Evolutionary conservation across 2,888 invertebrate genomes (phyloP), one percentile per base, ranked within the genome.

Genomic region (Philonicus albiceps): DNA sequence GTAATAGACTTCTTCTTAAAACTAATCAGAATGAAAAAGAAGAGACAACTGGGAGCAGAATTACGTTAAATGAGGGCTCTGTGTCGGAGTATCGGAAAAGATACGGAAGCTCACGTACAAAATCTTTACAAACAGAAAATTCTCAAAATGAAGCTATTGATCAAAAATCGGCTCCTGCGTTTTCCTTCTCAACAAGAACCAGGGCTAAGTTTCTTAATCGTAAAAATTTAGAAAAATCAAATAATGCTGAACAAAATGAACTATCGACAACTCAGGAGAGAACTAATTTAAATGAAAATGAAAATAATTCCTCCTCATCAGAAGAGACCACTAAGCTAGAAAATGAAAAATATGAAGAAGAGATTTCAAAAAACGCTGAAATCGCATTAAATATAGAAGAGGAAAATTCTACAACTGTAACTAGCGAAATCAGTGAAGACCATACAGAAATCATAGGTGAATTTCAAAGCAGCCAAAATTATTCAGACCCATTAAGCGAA

Each of bases 1-100:
- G 85, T 43, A 43, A 49, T 30, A 30, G 64, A 64, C 27, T 27
- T 22, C 27, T 27, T n/a, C 31, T 34, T 31, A 74, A 80, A 34
- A 88, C 89, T 64, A 86, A 86, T 34, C 89, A 90, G 87, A 88
- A 88, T 86, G 80, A 88, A 30, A 87, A 86, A n/a, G 88, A 89
- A 64, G 88, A 89, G 19, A 86, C 84, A 34, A 86, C 88, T 40
- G 64, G 64, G 11, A 27, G 27, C 22, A 19, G 27, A 22, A 3
- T 27, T 22, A 11, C 22, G 7, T 22, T 19, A 19, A 64, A 27
- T 27, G 64, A 22, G 0, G 27, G 11, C 31, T 34, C 74, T 13
- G 16, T 74, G 34, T 30, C 27, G 74, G 27, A 74, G 11, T 74
- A 16, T n/a, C 74, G 34, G n/a, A 74, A 1, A 74, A 30, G 22